Base-by-base conservation (phyloP, 2,888 invertebrate genomes). In the Liposcelis brunnea region DNA sequence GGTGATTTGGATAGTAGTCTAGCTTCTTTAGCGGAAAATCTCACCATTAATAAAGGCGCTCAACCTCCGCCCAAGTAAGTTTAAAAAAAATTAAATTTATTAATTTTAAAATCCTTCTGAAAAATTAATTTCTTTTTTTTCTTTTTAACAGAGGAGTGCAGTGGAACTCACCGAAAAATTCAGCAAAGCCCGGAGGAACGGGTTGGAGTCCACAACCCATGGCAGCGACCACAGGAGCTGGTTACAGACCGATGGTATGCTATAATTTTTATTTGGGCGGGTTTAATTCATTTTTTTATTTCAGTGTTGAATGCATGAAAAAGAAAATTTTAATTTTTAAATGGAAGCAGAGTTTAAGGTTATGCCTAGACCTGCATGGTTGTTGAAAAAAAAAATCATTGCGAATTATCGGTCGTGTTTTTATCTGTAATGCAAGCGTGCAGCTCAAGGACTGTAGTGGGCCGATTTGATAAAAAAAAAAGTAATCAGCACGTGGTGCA, bases 1-100 rank as follows among this genome's bases (percentile, higher is more conserved):
- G 89, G 90, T 46, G 94, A 94, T 65, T 70, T 95, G 62, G 93
- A 95, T 62, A 85, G 89, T 55, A 91, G 90, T 55, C 75, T 94
- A 49, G 91, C 91, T 50, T 84, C 84, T 52, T 70, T 95, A 55
- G 94, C 93, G 50, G 87, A 93, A 67, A 94, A 93, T 66, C 74
- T 95, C 55, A 75, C 80, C 56, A 87, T 89, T 58, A 84, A 85
- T 66, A 82, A 81, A 66, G 77, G 75, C 53, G 72, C 75, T 31
- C 66, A 75, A 43, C 73, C 72, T 42, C 70, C 71, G 56, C 74
- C 71, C 49, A 79, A 84, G 84, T 84, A 66, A 77, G 80, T 73
- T 10, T 10, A 32, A 10, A 10, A 14, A 3, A 37, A 38, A 8
- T 8, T 40, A 38, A 3, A 21, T 19, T 42, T 42, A 4, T 45